phyloP scores from a whole-genome alignment of 1,140 invertebrate species.

The Eueides isabella region DNA sequence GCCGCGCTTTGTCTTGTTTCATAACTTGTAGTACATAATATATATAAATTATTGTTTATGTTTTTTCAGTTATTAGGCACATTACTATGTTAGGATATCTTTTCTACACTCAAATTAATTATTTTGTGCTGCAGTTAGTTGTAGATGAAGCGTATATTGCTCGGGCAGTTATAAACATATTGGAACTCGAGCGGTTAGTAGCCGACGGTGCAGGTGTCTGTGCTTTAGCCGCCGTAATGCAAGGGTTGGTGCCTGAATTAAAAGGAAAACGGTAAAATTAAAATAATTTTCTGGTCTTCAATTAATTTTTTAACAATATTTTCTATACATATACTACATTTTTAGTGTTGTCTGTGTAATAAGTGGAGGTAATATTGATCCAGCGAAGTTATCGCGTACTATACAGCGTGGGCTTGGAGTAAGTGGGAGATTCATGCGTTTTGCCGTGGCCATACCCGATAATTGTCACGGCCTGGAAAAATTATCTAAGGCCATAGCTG shows the following conservation, averaged over 20 bases:
- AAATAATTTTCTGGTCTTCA: not conserved
- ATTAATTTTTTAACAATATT: not conserved
- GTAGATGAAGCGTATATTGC: slow-evolving; percentile 68
- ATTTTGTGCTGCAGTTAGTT: slow-evolving; percentile 50
- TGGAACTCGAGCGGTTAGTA: slow-evolving; percentile 72
- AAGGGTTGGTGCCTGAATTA: slow-evolving; percentile 68
- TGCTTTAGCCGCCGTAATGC: slow-evolving; percentile 69
- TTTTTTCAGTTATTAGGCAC: no score
- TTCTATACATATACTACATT: not conserved
- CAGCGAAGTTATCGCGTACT: slow-evolving; percentile 54
- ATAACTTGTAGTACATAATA: no score
- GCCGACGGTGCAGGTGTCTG: slow-evolving; percentile 70
- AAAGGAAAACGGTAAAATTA: slow-evolving; percentile 64
- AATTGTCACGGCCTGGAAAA: slow-evolving; percentile 56
- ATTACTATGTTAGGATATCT: no score
- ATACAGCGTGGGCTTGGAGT: slow-evolving; percentile 67
- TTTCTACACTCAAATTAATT: not conserved
- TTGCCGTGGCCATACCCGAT: slow-evolving; percentile 64
- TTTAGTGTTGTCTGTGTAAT: slow-evolving; percentile 67
- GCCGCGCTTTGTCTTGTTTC: no score
- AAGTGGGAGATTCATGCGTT: slow-evolving; percentile 57
- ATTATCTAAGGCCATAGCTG: slow-evolving; percentile 59
- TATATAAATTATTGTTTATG: no score
- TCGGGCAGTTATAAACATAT: slow-evolving; percentile 58
- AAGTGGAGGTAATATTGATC: slow-evolving; percentile 69